These are phyloP conservation scores for Reinhardtius hippoglossoides DNA, from an alignment of 2,113 vertebrate species.

Conservation along the genomic window DNA sequence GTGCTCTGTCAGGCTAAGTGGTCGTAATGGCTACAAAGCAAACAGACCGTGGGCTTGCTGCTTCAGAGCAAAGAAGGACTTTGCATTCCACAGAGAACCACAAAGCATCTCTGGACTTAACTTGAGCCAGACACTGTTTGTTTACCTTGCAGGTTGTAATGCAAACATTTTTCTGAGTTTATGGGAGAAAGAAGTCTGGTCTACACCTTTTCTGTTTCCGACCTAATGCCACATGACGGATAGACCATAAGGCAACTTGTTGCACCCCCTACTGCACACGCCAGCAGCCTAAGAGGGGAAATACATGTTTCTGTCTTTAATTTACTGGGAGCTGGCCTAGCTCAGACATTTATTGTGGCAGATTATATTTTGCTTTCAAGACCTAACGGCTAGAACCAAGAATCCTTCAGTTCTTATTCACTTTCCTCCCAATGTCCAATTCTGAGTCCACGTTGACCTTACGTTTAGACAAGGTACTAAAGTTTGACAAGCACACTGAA, in stretches of 20 bases:
- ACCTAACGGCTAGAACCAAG: not conserved
- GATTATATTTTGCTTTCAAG: constrained; percentile 10
- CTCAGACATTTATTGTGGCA: not conserved
- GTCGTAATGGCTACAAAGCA: constrained; percentile 73
- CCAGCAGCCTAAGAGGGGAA: not conserved
- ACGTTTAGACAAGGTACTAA: not conserved
- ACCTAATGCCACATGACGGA: constrained; percentile 36
- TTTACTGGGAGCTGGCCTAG: not conserved
- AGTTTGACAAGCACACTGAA: not conserved
- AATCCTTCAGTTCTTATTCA: not conserved
- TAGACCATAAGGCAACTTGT: constrained; percentile 33
- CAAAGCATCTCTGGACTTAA: constrained; percentile 58
- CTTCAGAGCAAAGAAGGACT: constrained; percentile 50
- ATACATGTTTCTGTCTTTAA: not conserved
- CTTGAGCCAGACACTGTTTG: constrained; percentile 62
- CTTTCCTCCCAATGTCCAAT: not conserved
- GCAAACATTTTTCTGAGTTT: constrained; percentile 65
- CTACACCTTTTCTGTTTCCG: constrained; percentile 24
- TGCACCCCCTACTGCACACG: not conserved
- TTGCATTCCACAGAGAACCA: constrained; percentile 67
- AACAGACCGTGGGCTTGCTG: constrained; percentile 56
- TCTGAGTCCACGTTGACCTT: not conserved
- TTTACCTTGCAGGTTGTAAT: constrained; percentile 64
- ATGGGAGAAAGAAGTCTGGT: constrained; percentile 41
- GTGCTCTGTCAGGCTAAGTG: constrained; percentile 73